Base-by-base conservation (phyloP, 2,113 vertebrate species). In the Xenus cinereus region DNA sequence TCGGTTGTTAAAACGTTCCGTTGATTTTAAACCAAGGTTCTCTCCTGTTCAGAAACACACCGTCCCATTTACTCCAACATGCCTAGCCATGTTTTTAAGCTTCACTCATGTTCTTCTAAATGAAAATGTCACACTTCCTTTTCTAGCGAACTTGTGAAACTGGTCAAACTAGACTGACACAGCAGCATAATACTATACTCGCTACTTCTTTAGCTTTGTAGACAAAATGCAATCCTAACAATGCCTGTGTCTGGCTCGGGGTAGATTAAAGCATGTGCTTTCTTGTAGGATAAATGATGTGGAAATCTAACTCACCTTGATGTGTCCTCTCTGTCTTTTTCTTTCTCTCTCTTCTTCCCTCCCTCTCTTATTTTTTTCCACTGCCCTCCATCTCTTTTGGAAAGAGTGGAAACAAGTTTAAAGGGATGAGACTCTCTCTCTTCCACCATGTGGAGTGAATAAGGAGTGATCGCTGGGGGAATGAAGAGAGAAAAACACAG, bases 241-340 rank as follows among this genome's bases (percentile, higher is more conserved):
- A 84, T 93, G 87, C 79, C 84, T 78, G 89, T 95, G 89, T 95
- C 97, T 96, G 88, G 95, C 96, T 97, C 50, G 18, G 86, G 85
- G 95, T 97, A 98, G 96, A 98, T 98, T 98, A 97, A 98, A 98
- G 96, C 97, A 53, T 98, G 98, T 97, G 96, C 97, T 97, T 97
- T 97, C 97, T 98, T 97, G 97, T 95, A 96, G 97, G 96, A 98
- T 98, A 98, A 98, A 98, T 97, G 80, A 97, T 98, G 98, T 98
- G 98, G 98, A 98, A 98, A 98, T 98, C 84, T 96, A 98, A 97
- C 98, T 98, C 97, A 98, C 98, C 98, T 98, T 98, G 96, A 98
- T 97, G 94, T 97, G 97, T 98, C 98, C 97, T 96, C 84, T 95
- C 96, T 92, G 14, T 91, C 66, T 91, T 41, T 69, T 90, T 93